phyloP scores from a whole-genome alignment of 2,888 invertebrate species.

The Eupeodes luniger region DNA sequence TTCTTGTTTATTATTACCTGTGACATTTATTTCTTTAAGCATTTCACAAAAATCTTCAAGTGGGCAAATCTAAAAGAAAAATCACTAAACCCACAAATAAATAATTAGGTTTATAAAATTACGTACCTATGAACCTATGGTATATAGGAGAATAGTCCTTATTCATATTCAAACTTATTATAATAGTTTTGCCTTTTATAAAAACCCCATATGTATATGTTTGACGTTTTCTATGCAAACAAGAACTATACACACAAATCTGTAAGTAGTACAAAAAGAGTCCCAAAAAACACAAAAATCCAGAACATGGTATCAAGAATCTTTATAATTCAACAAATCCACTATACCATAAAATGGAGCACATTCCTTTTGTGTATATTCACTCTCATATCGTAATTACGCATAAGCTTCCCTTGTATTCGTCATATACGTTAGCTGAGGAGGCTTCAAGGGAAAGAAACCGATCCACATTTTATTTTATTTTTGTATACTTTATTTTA shows the following conservation, averaged over 20 bases:
- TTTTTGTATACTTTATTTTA: constrained; percentile 18
- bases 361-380: constrained; percentile 65
- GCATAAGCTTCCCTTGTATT: constrained; percentile 65
- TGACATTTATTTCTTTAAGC: too few relatives aligned
- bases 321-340: constrained; percentile 51
- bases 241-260: background rate
- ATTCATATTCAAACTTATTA: background rate
- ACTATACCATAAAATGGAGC: constrained; percentile 52
- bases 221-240: background rate
- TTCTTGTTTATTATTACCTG: too few relatives aligned
- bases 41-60: too few relatives aligned
- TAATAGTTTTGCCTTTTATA: background rate
- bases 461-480: constrained; percentile 36
- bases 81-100: too few relatives aligned
- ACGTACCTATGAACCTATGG: too few relatives aligned
- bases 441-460: constrained; percentile 45
- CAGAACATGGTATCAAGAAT: constrained; percentile 49
- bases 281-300: constrained; percentile 1
- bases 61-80: too few relatives aligned
- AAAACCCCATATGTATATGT: too few relatives aligned
- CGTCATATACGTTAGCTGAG: constrained; percentile 18
- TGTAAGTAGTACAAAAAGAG: background rate
- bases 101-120: too few relatives aligned
- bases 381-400: constrained; percentile 66
- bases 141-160: too few relatives aligned